Evolutionary conservation across 2,888 invertebrate genomes (phyloP).

Genomic region (Andrena minutula): DNA sequence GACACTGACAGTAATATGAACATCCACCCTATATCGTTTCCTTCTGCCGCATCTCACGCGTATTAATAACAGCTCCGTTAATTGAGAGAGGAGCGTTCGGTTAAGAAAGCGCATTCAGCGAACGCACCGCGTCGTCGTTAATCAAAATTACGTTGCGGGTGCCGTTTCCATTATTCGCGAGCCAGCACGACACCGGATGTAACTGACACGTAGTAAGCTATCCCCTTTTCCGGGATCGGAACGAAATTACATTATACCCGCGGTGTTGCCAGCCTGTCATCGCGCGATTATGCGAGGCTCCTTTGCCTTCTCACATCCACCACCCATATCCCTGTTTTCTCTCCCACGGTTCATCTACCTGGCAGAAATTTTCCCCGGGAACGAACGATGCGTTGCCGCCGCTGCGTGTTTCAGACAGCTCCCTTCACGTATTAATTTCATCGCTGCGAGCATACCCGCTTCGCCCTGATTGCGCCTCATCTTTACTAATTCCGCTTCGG

Average conservation of each 20-base stretch:
- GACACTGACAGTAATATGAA: too few species aligned
- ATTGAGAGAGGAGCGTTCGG: constrained; percentile 9
- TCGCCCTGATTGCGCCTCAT: constrained; percentile 19
- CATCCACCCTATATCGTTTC: too few species aligned
- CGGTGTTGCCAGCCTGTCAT: constrained; percentile 44
- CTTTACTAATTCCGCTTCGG: constrained; percentile 17
- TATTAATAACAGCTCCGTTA: neutral
- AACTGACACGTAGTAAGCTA: constrained; percentile 53
- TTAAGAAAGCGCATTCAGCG: constrained; percentile 26
- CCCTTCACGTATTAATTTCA: constrained; percentile 71
- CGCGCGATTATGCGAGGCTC: constrained; percentile 56
- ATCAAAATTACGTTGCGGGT: constrained; percentile 45
- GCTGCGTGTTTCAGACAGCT: constrained; percentile 63
- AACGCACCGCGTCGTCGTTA: constrained; percentile 28
- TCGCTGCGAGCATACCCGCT: constrained; percentile 55
- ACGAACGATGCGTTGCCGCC: constrained; percentile 2
- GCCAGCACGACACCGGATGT: constrained; percentile 46
- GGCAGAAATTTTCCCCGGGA: constrained; percentile 15
- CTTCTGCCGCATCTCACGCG: too few species aligned
- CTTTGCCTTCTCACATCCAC: constrained; percentile 2
- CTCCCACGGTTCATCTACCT: constrained; percentile 1
- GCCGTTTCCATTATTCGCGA: constrained; percentile 34
- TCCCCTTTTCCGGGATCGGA: constrained; percentile 56
- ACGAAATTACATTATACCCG: constrained; percentile 60
- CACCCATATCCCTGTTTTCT: constrained; percentile 2